These are phyloP conservation scores for Thamnophis sirtalis DNA, from an alignment of 2,113 vertebrate genomes.

Conservation along the genomic window DNA sequence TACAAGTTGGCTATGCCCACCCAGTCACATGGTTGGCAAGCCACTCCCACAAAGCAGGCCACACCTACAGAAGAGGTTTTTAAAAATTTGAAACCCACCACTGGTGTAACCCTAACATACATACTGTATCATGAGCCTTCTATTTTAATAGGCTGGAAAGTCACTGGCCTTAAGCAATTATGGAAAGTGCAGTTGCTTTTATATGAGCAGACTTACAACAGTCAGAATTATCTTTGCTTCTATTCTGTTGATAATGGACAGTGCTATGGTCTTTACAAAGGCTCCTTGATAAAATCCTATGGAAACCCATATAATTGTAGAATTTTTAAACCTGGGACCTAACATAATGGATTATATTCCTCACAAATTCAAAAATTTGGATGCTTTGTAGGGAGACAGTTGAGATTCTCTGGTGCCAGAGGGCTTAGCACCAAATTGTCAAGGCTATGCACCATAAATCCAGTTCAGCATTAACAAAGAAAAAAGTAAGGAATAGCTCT, in stretches of 20 bases:
- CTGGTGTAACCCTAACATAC: not conserved
- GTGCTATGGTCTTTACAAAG: constrained; percentile 1
- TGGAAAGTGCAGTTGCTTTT: constrained; percentile 13
- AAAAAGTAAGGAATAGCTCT: constrained; percentile 1
- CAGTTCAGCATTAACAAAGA: constrained; percentile 4
- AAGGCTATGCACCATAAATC: constrained; percentile 24
- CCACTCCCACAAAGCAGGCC: no score
- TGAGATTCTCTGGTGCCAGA: constrained; percentile 24
- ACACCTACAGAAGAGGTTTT: no score
- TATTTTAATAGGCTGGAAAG: constrained; percentile 2
- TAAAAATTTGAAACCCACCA: no score
- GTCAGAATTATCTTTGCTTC: constrained; percentile 3
- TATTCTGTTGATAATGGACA: constrained; percentile 13
- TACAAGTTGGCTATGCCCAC: no score
- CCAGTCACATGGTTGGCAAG: no score
- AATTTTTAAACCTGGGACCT: constrained; percentile 11
- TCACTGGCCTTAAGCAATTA: not conserved
- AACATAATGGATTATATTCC: constrained; percentile 25
- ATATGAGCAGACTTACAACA: not conserved
- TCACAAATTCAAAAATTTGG: constrained; percentile 14
- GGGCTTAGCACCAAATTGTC: constrained; percentile 25
- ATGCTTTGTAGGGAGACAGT: constrained; percentile 14
- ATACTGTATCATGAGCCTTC: not conserved
- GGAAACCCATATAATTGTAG: constrained; percentile 9
- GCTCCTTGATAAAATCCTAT: constrained; percentile 1